These are phyloP conservation scores for Lomographa bimaculata DNA, from an alignment of 2,888 invertebrate species.

Conservation along the genomic window DNA sequence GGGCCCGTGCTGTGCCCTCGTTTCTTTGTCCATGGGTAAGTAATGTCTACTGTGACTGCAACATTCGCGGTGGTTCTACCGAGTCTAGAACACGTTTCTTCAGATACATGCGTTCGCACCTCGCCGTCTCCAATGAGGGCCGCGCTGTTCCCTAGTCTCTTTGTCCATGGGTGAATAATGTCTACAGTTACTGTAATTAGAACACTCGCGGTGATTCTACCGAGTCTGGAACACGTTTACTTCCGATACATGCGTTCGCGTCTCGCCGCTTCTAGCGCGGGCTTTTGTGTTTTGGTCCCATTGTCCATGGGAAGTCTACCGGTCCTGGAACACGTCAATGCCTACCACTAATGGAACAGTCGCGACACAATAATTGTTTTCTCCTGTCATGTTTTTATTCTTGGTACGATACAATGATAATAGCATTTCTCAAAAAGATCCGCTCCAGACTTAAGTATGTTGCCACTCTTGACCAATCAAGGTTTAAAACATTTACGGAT, in stretches of 20 bases:
- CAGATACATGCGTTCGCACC: slow-evolving; percentile 93
- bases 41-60: not conserved
- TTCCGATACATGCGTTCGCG: slow-evolving; percentile 96
- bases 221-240: slow-evolving; percentile 96
- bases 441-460: no score
- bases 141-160: slow-evolving; percentile 97
- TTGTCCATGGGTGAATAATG: slow-evolving; percentile 88
- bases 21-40: slow-evolving; percentile 93
- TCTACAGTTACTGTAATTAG: no score
- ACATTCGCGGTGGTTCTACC: slow-evolving; percentile 91
- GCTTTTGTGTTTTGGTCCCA: slow-evolving; percentile 97
- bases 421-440: no score
- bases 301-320: slow-evolving; percentile 95
- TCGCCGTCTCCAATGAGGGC: slow-evolving; percentile 94
- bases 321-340: no score
- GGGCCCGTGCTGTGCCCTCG: slow-evolving; percentile 96
- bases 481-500: no score
- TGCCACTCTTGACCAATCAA: no score
- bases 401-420: no score
- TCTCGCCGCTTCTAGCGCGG: slow-evolving; percentile 93
- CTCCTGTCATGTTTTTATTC: no score
- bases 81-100: slow-evolving; percentile 97
- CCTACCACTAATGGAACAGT: no score
- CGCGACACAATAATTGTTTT: no score
- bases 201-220: slow-evolving; percentile 93